phyloP scores from a whole-genome alignment of 2,888 invertebrate species.

The Cerastis rubricosa region DNA sequence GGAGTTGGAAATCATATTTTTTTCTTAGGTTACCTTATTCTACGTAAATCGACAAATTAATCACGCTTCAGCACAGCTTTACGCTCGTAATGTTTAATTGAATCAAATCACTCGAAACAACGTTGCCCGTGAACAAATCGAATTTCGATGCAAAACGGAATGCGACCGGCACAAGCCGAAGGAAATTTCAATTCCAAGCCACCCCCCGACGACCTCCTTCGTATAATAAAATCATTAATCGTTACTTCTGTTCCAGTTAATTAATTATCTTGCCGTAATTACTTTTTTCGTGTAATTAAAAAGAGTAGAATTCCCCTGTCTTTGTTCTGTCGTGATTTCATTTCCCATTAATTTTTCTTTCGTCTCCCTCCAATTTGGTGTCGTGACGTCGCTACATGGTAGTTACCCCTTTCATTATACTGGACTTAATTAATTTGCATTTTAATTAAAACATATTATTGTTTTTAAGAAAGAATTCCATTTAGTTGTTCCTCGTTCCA shows the following conservation, averaged over 20 bases:
- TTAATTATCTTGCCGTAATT: slow-evolving; percentile 91
- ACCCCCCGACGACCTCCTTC: slow-evolving; percentile 87
- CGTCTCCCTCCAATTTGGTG: slow-evolving; percentile 92
- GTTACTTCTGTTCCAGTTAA: slow-evolving; percentile 91
- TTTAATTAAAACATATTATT: slow-evolving; percentile 90
- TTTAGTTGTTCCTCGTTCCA: slow-evolving; percentile 69
- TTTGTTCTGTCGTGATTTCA: slow-evolving; percentile 90
- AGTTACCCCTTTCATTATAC: slow-evolving; percentile 89
- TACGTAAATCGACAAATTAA: slow-evolving; percentile 73
- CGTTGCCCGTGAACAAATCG: slow-evolving; percentile 81
- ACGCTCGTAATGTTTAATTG: slow-evolving; percentile 83
- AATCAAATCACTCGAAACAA: slow-evolving; percentile 85
- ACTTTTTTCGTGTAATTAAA: slow-evolving; percentile 91
- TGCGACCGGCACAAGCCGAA: slow-evolving; percentile 77
- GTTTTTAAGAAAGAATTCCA: slow-evolving; percentile 77
- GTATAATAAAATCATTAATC: slow-evolving; percentile 91
- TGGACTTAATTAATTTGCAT: slow-evolving; percentile 90
- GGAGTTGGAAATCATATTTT: slow-evolving; percentile 55
- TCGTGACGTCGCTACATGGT: slow-evolving; percentile 88
- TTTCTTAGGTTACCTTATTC: slow-evolving; percentile 64
- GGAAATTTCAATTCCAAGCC: slow-evolving; percentile 86
- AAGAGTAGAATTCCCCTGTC: slow-evolving; percentile 91
- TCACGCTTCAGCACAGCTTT: slow-evolving; percentile 74
- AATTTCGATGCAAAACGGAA: slow-evolving; percentile 83
- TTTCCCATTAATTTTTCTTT: slow-evolving; percentile 91